These are phyloP conservation scores for Drosophila mojavensis DNA, from an alignment of 1,140 invertebrate genomes.

Conservation along the genomic window DNA sequence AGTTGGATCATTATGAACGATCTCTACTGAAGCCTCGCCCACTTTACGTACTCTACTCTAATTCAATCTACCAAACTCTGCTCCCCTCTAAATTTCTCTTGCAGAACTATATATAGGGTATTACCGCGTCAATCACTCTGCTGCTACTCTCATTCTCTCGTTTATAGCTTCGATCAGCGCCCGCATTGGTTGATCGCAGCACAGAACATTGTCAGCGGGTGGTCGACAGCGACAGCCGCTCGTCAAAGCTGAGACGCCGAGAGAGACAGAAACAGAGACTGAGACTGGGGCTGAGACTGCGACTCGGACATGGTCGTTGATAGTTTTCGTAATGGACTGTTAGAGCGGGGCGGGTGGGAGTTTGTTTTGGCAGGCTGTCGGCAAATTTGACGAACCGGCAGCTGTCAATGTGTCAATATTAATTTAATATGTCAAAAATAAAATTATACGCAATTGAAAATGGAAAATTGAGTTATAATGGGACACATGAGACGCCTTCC, in stretches of 20 bases:
- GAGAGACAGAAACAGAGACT: conserved; percentile 19
- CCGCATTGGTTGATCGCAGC: conserved; percentile 53
- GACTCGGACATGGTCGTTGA: conserved; percentile 28
- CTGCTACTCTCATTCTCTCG: not conserved
- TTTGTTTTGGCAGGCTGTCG: conserved; percentile 59
- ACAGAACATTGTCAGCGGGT: conserved; percentile 44
- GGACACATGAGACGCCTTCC: conserved; percentile 49
- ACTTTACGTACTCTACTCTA: too few species aligned
- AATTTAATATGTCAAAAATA: conserved; percentile 79
- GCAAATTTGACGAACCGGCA: conserved; percentile 47
- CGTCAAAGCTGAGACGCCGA: conserved; percentile 2
- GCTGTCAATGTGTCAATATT: conserved; percentile 82
- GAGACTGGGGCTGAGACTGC: conserved; percentile 10
- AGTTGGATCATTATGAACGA: too few species aligned
- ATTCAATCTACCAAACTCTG: too few species aligned
- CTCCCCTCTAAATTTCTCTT: too few species aligned
- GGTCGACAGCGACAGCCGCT: conserved; percentile 43
- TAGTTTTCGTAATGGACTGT: conserved; percentile 48
- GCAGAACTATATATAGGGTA: not conserved
- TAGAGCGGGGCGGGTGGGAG: conserved; percentile 20
- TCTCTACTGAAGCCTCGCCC: too few species aligned
- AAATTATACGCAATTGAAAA: conserved; percentile 65
- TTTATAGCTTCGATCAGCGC: conserved; percentile 15
- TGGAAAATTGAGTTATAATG: conserved; percentile 71
- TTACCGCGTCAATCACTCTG: not conserved